A percentile compares a stretch with the other conserved stretches of the same genome.
These are phyloP conservation scores for Galagoides demidoff DNA, from an alignment of 2,797 vertebrate species.

Conservation along the genomic window DNA sequence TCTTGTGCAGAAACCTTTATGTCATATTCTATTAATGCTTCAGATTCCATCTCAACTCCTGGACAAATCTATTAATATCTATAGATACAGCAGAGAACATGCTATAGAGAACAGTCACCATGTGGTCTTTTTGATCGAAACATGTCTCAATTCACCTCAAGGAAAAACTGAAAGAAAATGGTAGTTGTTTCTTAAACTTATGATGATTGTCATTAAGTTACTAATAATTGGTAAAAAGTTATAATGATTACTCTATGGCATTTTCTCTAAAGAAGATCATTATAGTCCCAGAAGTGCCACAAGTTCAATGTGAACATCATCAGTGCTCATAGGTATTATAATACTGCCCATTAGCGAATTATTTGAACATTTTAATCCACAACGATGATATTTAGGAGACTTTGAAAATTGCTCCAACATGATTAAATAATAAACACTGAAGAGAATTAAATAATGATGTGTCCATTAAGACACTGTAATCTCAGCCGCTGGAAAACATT, in stretches of 20 bases:
- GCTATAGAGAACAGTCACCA: too few relatives aligned
- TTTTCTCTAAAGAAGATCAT: neutral
- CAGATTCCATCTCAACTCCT: neutral
- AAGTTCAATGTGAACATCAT: neutral
- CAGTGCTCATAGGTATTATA: neutral
- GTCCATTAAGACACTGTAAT: neutral
- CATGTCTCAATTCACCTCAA: neutral
- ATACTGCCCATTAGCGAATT: neutral
- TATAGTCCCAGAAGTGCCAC: neutral
- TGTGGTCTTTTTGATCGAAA: neutral
- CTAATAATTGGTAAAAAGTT: neutral
- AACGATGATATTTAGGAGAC: conserved; percentile 40
- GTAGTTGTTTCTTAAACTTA: neutral
- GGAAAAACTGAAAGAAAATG: neutral
- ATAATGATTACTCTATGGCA: neutral
- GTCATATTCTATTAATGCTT: neutral
- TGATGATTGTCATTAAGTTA: neutral
- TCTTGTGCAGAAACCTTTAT: neutral
- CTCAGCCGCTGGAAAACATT: neutral
- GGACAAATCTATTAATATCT: neutral
- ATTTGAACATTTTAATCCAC: conserved; percentile 46
- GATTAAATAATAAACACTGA: conserved; percentile 39
- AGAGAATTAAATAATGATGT: conserved; percentile 43
- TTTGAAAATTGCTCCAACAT: neutral
- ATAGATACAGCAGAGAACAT: neutral